Conservation (phyloP, 2,113 vertebrate species). For the Notothenia coriiceps region DNA sequence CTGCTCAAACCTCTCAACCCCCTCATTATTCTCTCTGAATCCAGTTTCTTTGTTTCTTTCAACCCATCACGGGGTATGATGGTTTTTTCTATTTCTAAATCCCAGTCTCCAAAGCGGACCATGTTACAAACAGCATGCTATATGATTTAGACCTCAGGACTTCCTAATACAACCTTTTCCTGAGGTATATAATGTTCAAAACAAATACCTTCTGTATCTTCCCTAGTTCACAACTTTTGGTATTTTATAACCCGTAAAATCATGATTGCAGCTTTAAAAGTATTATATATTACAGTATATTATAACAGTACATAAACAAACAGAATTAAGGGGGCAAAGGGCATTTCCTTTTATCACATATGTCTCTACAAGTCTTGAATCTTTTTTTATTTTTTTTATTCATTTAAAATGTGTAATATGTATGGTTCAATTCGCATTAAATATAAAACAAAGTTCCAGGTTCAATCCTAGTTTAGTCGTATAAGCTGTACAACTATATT, state of each 20-base stretch:
- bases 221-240: background rate
- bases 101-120: background rate
- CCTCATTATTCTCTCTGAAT: slow-evolving; percentile 40
- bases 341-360: no score
- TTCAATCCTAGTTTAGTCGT: background rate
- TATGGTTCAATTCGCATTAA: background rate
- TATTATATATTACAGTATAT: no score
- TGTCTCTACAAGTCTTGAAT: no score
- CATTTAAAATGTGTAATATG: background rate
- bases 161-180: background rate
- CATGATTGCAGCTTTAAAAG: no score
- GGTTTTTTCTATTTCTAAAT: slow-evolving; percentile 40
- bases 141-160: slow-evolving; percentile 10
- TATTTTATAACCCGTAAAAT: background rate
- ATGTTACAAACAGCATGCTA: slow-evolving; percentile 15
- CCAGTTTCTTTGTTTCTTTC: slow-evolving; percentile 26
- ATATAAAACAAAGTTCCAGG: background rate
- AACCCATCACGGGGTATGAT: slow-evolving; percentile 8
- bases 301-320: no score
- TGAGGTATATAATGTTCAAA: background rate
- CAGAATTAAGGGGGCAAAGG: no score
- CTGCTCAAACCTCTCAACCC: slow-evolving; percentile 11
- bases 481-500: background rate
- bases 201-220: background rate
- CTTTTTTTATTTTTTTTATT: no score